Base-by-base conservation (phyloP, 1,140 invertebrate genomes). In the Fragariocoptes setiger region DNA sequence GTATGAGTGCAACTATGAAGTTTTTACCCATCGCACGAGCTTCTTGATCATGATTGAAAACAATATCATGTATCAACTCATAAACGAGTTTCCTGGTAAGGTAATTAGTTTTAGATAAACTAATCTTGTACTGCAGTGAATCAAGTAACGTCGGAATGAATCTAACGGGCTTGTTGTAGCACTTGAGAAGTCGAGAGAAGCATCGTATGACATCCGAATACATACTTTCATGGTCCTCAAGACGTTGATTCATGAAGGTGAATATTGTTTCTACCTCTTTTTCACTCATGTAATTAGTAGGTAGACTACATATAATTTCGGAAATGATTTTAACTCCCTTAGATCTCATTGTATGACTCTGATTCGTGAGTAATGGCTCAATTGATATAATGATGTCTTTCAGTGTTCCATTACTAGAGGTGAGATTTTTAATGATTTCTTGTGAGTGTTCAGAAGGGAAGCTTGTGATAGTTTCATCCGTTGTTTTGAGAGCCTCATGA, bases 141-240 rank as follows among this genome's bases (percentile, higher is more conserved):
- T 31, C 25, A 8, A 31, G n/a, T 31, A 31, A 8, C 8, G 8
- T 31, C 25, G 8, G 8, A n/a, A n/a, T 8, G 25, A 31, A 31
- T 8, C 25, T 8, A 8, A 8, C 25, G 8, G 25, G 25, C n/a
- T 31, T 31, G 25, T 31, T 31, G 8, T 31, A 8, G n/a, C 25
- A 31, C 8, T 31, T n/a, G 8, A 31, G 8, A n/a, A 31, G n/a
- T 8, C n/a, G n/a, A 8, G 25, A 31, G n/a, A 31, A n/a, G n/a
- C 25, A 31, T n/a, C n/a, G 8, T 31, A 31, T 8, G 8, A n/a
- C 8, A 31, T 8, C 8, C 25, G n/a, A 83, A 54, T 47, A 54
- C 4, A 19, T 31, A n/a, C 25, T 31, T 31, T n/a, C n/a, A 31
- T 31, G 25, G n/a, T 31, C 25, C 8, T 8, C 25, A 8, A 31